A percentile compares a stretch with the other conserved stretches of the same genome.
phyloP scores from a whole-genome alignment of 1,140 invertebrate species.

The Heliconius hewitsoni region DNA sequence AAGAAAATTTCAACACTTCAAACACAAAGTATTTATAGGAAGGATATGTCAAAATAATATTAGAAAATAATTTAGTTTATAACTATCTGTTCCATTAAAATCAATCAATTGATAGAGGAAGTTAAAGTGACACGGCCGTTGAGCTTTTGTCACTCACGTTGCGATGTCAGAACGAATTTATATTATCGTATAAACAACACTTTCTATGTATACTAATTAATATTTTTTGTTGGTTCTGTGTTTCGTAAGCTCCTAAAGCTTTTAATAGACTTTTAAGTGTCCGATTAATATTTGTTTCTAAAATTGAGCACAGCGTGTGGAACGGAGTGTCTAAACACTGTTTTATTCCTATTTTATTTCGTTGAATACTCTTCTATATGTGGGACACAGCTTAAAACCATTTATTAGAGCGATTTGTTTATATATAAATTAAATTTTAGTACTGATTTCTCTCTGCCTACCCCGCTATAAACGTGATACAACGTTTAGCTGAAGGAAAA shows the following conservation, averaged over 20 bases:
- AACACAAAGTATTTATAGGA: neutral
- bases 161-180: neutral
- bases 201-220: slow-evolving; percentile 4
- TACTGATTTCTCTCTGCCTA: no score
- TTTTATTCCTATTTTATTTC: no score
- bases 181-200: neutral
- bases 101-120: neutral
- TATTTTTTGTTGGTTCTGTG: neutral
- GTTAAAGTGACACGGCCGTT: neutral
- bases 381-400: no score
- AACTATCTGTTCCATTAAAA: neutral
- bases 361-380: no score
- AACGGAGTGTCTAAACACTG: no score
- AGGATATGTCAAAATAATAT: neutral
- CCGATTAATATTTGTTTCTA: neutral
- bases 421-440: no score
- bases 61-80: neutral
- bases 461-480: no score
- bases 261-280: neutral
- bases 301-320: no score
- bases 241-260: neutral
- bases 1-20: neutral
- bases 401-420: no score
- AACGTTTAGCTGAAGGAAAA: no score
- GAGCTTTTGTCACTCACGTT: slow-evolving; percentile 6